A percentile compares a stretch with the other conserved stretches of the same genome.
Evolutionary conservation across 2,888 invertebrate genomes (phyloP).

Genomic region (Polia nebulosa): DNA sequence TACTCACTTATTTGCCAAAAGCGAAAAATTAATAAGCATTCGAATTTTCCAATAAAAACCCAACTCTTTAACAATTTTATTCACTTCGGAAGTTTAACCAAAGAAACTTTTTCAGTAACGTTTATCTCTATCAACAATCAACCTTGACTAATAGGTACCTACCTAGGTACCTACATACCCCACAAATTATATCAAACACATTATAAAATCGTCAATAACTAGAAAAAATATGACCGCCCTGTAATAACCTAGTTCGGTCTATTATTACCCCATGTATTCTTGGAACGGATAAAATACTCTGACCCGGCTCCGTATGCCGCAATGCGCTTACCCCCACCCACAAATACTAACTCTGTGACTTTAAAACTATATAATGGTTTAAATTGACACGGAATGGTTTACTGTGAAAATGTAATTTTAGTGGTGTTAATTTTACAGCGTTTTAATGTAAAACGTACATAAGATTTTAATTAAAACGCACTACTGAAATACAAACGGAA

Average conservation of each 20-base stretch:
- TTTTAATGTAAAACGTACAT: not conserved
- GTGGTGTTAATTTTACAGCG: not conserved
- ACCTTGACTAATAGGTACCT: slow-evolving; percentile 22
- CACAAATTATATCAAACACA: slow-evolving; percentile 29
- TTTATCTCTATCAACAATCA: not conserved
- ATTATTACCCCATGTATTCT: slow-evolving; percentile 36
- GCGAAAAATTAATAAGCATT: too few species aligned
- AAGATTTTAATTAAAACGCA: not conserved
- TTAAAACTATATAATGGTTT: slow-evolving; percentile 14
- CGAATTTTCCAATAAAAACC: too few species aligned
- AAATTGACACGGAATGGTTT: slow-evolving; percentile 35
- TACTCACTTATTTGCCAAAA: too few species aligned
- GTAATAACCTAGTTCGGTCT: slow-evolving; percentile 31
- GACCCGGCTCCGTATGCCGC: slow-evolving; percentile 57
- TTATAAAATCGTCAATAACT: slow-evolving; percentile 17
- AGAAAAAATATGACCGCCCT: slow-evolving; percentile 4
- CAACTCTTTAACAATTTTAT: too few species aligned
- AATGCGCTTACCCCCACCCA: slow-evolving; percentile 61
- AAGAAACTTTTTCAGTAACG: not conserved
- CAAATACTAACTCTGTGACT: slow-evolving; percentile 17
- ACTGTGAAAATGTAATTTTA: slow-evolving; percentile 1
- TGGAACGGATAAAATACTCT: slow-evolving; percentile 53
- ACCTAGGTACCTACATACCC: not conserved
- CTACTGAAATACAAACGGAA: not conserved
- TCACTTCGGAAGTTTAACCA: too few species aligned